Evolutionary conservation across 2,797 vertebrate species (phyloP), one percentile per base, ranked within the genome.

Genomic region (Aplochiton taeniatus): DNA sequence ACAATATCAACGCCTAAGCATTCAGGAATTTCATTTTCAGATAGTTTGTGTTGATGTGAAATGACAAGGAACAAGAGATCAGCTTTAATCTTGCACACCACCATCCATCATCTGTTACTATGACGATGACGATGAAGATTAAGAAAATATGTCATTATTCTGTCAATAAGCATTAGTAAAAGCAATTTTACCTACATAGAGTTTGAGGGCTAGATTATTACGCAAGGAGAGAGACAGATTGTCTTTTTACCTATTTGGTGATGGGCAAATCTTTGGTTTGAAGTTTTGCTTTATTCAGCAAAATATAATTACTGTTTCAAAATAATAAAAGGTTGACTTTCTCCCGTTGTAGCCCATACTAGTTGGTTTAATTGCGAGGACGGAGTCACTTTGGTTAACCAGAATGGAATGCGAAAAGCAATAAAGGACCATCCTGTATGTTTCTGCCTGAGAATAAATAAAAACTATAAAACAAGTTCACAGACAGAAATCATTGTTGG

Each of bases 391-490:
- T 72, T 52, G 74, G 75, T 52, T 61, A 52, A 65, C 70, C 41
- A 43, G 73, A n/a, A 63, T 72, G 66, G 72, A 85, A 81, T 77
- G 81, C 79, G 73, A 84, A 71, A 83, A 89, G 88, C 90, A 92
- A 91, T 92, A 92, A 91, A 79, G 78, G 83, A 79, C 88, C 78
- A 83, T 83, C 65, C 73, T 87, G 81, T 89, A 83, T 86, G 84
- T 90, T 86, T 90, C 80, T 90, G 87, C 90, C 85, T 91, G 87
- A 89, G 79, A 89, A 83, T 87, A 68, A 91, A 91, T 89, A 88
- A 91, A 90, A 79, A 79, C 54, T 67, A 76, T 66, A 82, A 83
- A 85, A 76, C 69, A 83, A 83, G 79, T 85, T 87, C 87, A 89
- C 83, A 74, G 59, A 85, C 61, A 73, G 59, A 18, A 69, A 65